Evolutionary conservation across 2,888 invertebrate species (phyloP), one percentile per base, ranked within the genome.

Genomic region (Troglohyphantes excavatus): DNA sequence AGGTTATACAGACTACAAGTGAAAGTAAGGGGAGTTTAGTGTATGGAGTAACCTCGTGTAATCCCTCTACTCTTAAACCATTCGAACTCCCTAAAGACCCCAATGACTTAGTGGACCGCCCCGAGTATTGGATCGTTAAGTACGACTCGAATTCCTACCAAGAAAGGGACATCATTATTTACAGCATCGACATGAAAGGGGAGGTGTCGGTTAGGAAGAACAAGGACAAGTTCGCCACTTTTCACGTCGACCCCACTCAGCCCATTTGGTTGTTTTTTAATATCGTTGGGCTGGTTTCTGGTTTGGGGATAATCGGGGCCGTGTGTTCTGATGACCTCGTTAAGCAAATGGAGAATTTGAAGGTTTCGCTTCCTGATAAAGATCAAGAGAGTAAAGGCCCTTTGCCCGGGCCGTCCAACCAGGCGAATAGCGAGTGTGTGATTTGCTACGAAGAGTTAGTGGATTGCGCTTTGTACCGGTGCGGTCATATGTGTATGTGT

Each of bases 401-500:
- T 39, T 23, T 13, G 1, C 46, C 82, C 59, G 79, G 75, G 21
- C 21, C 81, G 9, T 82, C 72, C 59, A 83, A 68, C 84, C 91
- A 92, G 39, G 90, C 93, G 17, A 91, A 82, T 21, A 92, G 93
- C 92, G 96, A 99, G 93, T 99, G 99, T 93, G 97, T 97, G 0
- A 97, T 99, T 82, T 99, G 99, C 94, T 98, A 97, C 93, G 98
- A 98, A 93, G 96, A 97, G 92, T 95, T 96, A 43, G 97, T 98
- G 91, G 98, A 99, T 94, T 97, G 97, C 91, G 99, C 98, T 0
- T 94, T 98, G 21, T 99, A 99, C 94, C 97, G 97, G 95, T 99
- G 99, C 93, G 99, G 99, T 63, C 99, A 99, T 94, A 98, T 99
- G 98, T 99, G 99, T 93, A 98, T 99, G 98, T 99, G 99, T 93